These are phyloP conservation scores for Xestia c-nigrum DNA, from an alignment of 2,888 invertebrate species.

Conservation along the genomic window DNA sequence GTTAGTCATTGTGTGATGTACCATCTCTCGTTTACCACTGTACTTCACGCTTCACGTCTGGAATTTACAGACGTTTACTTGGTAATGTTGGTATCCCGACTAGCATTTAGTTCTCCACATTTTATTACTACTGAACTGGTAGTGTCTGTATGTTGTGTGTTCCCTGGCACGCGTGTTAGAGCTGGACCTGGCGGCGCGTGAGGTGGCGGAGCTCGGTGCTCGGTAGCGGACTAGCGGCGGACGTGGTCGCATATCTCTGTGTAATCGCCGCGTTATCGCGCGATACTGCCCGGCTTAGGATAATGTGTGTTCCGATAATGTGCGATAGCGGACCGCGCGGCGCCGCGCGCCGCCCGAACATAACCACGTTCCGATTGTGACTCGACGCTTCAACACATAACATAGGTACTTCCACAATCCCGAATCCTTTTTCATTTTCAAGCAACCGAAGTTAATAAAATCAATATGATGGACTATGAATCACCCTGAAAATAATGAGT, in stretches of 20 bases:
- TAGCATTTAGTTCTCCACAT: not conserved
- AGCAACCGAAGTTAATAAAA: not conserved
- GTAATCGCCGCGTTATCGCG: constrained; percentile 61
- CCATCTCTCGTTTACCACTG: not conserved
- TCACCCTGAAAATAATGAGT: not conserved
- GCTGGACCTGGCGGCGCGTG: not conserved
- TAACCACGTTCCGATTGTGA: constrained; percentile 12
- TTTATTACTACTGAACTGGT: not conserved
- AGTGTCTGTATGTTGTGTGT: no score
- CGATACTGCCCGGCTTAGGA: constrained; percentile 58
- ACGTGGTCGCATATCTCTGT: constrained; percentile 42
- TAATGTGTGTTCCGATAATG: constrained; percentile 57
- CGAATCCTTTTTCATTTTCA: not conserved
- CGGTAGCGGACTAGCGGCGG: constrained; percentile 37
- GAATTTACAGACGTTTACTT: not conserved
- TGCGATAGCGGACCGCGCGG: constrained; percentile 40
- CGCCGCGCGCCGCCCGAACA: not conserved
- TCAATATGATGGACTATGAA: not conserved
- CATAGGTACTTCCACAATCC: not conserved
- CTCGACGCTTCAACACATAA: not conserved
- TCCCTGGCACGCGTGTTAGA: no score
- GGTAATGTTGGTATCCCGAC: not conserved
- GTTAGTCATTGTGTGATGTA: not conserved
- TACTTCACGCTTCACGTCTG: not conserved
- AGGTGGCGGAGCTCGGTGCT: not conserved